A percentile compares a stretch with the other conserved stretches of the same genome.
Evolutionary conservation across 2,888 invertebrate genomes (phyloP).

Genomic region (Muschampia plurimacula): DNA sequence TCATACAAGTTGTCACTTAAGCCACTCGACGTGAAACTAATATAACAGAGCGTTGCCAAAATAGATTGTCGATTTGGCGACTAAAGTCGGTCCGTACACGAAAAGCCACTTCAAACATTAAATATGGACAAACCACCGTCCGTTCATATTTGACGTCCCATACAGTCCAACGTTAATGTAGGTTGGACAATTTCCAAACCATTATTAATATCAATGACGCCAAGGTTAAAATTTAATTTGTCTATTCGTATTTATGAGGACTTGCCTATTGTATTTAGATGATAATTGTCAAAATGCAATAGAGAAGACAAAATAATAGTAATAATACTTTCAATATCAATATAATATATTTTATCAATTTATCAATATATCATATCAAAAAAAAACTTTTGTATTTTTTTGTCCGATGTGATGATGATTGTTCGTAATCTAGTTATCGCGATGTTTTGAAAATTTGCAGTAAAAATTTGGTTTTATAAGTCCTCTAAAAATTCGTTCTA

Average conservation of each 20-base stretch:
- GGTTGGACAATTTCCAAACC: constrained; percentile 10
- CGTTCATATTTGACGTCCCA: constrained; percentile 57
- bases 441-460: no score
- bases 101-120: constrained; percentile 78
- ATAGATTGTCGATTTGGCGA: constrained; percentile 48
- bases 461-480: no score
- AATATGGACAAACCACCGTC: constrained; percentile 65
- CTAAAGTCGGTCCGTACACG: constrained; percentile 57
- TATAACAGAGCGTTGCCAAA: constrained; percentile 40
- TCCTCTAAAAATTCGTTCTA: no score
- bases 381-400: no score
- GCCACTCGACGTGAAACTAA: constrained; percentile 1
- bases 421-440: no score
- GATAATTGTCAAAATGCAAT: not conserved
- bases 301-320: no score
- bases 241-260: not conserved
- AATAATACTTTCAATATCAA: no score
- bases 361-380: no score
- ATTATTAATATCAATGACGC: constrained; percentile 3
- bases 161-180: constrained; percentile 51
- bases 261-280: not conserved
- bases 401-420: no score
- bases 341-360: no score
- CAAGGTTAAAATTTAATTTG: not conserved
- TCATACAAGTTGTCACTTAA: not conserved